Evolutionary conservation across 2,888 invertebrate genomes (phyloP).

Genomic region (Drosophila vallismaia): DNA sequence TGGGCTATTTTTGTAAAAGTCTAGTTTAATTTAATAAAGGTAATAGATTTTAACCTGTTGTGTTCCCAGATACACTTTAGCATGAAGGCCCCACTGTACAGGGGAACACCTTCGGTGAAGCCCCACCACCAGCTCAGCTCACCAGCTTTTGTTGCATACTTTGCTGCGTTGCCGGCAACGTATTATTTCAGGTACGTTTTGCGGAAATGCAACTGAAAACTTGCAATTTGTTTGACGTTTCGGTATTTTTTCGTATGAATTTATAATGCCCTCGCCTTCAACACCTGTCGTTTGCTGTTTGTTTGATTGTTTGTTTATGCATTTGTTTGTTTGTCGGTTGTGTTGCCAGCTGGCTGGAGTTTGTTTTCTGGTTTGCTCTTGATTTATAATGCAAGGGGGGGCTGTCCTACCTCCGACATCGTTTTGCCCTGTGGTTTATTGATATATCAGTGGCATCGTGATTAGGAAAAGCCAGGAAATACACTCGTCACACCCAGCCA

Average conservation of each 20-base stretch:
- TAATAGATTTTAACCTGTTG: too few species aligned
- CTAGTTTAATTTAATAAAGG: neutral
- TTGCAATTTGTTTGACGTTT: constrained; percentile 78
- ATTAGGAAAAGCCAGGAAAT: constrained; percentile 51
- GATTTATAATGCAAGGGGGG: constrained; percentile 44
- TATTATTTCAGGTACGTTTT: constrained; percentile 76
- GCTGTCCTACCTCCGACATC: constrained; percentile 33
- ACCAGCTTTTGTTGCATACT: constrained; percentile 66
- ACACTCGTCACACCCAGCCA: constrained; percentile 19
- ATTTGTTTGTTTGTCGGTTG: constrained; percentile 9
- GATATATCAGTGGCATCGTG: constrained; percentile 59
- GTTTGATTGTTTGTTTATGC: constrained; percentile 39
- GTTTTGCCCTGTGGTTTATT: constrained; percentile 63
- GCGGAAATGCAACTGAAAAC: constrained; percentile 78
- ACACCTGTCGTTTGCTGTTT: constrained; percentile 64
- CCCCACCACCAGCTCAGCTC: constrained; percentile 2
- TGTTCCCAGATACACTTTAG: too few species aligned
- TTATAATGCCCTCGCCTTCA: constrained; percentile 71
- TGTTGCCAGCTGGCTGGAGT: constrained; percentile 8
- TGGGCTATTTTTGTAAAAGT: neutral
- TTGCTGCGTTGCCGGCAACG: constrained; percentile 58
- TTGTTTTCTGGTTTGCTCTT: constrained; percentile 31
- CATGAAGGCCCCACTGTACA: neutral
- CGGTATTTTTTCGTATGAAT: constrained; percentile 71
- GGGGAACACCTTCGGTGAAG: constrained; percentile 2